Conservation (phyloP, 2,797 vertebrate genomes). For the Periparus ater region DNA sequence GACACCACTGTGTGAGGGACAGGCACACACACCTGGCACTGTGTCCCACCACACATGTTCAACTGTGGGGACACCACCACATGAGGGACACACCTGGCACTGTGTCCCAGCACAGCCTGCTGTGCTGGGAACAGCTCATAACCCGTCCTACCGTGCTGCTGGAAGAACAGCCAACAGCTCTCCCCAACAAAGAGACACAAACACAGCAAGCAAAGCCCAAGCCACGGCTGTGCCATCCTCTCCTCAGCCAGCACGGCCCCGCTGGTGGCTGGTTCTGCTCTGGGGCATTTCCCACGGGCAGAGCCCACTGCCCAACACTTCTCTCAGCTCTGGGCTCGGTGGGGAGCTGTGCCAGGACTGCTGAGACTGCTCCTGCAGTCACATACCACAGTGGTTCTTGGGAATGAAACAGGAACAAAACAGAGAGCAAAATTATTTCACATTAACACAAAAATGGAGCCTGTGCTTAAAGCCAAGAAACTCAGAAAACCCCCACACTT, state of each 20-base stretch:
- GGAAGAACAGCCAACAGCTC: fast-evolving
- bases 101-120: too few relatives aligned
- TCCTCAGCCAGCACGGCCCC: not conserved
- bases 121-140: too few relatives aligned
- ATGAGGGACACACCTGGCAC: too few relatives aligned
- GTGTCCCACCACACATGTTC: too few relatives aligned
- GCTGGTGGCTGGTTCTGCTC: not conserved
- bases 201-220: fast-evolving
- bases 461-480: not conserved
- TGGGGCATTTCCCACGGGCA: fast-evolving
- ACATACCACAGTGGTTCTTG: fast-evolving
- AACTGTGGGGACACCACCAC: too few relatives aligned
- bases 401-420: not conserved
- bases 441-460: not conserved
- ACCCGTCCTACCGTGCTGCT: fast-evolving
- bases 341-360: not conserved
- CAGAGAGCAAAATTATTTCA: not conserved
- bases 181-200: fast-evolving
- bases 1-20: too few relatives aligned
- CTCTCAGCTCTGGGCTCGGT: fast-evolving
- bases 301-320: fast-evolving
- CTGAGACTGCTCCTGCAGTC: fast-evolving
- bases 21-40: too few relatives aligned
- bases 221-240: fast-evolving
- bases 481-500: fast-evolving